Evolutionary conservation across 2,113 vertebrate genomes (phyloP).

Genomic region (Nibea coibor): DNA sequence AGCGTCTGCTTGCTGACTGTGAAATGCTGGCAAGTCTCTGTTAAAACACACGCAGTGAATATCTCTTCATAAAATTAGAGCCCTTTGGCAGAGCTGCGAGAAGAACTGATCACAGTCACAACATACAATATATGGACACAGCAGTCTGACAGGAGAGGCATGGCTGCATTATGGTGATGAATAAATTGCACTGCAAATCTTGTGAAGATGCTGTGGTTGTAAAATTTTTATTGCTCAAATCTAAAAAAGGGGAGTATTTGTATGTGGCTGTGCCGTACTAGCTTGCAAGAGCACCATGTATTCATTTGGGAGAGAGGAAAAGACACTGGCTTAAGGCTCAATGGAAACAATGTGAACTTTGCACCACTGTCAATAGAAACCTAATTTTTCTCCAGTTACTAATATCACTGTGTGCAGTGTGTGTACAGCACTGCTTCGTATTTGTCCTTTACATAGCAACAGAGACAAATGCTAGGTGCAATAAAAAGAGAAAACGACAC

Average conservation of each 20-base stretch:
- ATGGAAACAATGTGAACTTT: slow-evolving; percentile 67
- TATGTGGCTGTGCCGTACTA: neutral
- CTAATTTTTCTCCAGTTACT: slow-evolving; percentile 64
- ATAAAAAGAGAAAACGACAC: slow-evolving; percentile 51
- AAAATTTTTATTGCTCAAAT: slow-evolving; percentile 16
- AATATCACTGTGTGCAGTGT: slow-evolving; percentile 33
- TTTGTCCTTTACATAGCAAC: slow-evolving; percentile 72
- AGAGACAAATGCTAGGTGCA: slow-evolving; percentile 59
- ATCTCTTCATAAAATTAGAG: slow-evolving; percentile 33
- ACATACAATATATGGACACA: neutral
- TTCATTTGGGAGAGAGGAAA: neutral
- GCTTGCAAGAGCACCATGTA: neutral
- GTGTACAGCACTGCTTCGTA: slow-evolving; percentile 39
- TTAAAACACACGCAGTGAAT: slow-evolving; percentile 13
- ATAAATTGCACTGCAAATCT: neutral
- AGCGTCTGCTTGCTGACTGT: neutral
- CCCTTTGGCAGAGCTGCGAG: neutral
- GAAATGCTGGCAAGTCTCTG: slow-evolving; percentile 17
- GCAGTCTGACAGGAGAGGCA: neutral
- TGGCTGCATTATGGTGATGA: neutral
- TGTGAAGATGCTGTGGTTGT: slow-evolving; percentile 2
- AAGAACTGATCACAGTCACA: neutral
- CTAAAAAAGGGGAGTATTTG: neutral
- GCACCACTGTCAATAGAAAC: slow-evolving; percentile 72
- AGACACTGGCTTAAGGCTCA: slow-evolving; percentile 21